These are phyloP conservation scores for Sebastes matsubarae DNA, from an alignment of 2,797 vertebrate species.

Conservation along the genomic window DNA sequence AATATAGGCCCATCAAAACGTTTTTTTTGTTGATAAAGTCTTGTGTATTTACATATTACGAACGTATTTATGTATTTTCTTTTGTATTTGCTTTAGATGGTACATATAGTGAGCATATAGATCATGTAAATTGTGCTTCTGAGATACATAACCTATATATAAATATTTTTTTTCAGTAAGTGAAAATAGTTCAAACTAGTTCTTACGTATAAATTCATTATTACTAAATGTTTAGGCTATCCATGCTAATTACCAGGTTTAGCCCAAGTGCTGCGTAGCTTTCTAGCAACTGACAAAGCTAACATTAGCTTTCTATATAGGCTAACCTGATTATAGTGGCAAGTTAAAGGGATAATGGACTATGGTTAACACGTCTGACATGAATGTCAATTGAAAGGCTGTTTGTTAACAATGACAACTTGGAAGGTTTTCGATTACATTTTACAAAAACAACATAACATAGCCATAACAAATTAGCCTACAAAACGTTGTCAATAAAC, in stretches of 20 bases:
- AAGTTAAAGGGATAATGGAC: background rate
- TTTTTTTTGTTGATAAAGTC: background rate
- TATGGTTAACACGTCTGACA: background rate
- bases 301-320: background rate
- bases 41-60: background rate
- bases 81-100: background rate
- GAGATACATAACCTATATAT: background rate
- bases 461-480: no score
- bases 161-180: no score
- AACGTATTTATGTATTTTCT: no score
- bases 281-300: background rate
- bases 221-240: background rate
- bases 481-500: no score
- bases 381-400: background rate
- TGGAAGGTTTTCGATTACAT: background rate
- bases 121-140: background rate
- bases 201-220: no score
- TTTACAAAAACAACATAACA: background rate
- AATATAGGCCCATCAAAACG: background rate
- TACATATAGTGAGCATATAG: background rate
- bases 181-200: background rate
- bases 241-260: background rate
- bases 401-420: background rate
- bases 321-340: background rate
- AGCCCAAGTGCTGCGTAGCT: background rate